A percentile compares a stretch with the other conserved stretches of the same genome.
Evolutionary conservation across 2,797 vertebrate species (phyloP).

Genomic region (Sebastes hopkinsi): DNA sequence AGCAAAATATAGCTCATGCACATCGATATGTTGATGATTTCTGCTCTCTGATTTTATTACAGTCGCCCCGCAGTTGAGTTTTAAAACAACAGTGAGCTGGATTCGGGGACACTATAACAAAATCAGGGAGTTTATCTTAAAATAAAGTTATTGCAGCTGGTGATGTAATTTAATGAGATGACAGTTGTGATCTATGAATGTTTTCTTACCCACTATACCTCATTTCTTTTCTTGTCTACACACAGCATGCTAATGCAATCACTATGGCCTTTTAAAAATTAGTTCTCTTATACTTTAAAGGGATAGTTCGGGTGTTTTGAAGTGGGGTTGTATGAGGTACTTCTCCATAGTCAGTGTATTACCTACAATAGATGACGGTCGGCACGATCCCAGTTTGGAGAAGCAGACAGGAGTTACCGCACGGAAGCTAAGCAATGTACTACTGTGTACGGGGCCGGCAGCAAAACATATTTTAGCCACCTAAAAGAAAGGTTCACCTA

Average conservation of each 20-base stretch:
- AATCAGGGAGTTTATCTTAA: background rate
- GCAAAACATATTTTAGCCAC: no score
- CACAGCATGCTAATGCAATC: background rate
- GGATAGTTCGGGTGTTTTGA: no score
- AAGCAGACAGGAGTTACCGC: no score
- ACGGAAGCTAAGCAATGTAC: no score
- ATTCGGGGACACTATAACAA: constrained; percentile 21
- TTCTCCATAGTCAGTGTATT: no score
- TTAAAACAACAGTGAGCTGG: background rate
- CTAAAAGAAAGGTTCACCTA: fast-evolving
- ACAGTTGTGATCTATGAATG: background rate
- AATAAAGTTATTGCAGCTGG: background rate
- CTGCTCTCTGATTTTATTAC: constrained; percentile 11
- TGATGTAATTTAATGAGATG: constrained; percentile 22
- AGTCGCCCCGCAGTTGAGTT: background rate
- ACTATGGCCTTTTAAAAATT: background rate
- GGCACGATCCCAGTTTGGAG: no score
- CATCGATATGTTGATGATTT: background rate
- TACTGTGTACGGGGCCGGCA: no score
- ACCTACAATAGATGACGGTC: no score
- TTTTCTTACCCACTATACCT: constrained; percentile 2
- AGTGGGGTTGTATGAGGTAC: no score
- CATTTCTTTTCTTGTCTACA: background rate
- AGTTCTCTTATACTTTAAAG: background rate
- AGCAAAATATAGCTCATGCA: constrained; percentile 60